Evolutionary conservation across 2,888 invertebrate species (phyloP), one percentile per base, ranked within the genome.

Genomic region (Acholoe squamosa): DNA sequence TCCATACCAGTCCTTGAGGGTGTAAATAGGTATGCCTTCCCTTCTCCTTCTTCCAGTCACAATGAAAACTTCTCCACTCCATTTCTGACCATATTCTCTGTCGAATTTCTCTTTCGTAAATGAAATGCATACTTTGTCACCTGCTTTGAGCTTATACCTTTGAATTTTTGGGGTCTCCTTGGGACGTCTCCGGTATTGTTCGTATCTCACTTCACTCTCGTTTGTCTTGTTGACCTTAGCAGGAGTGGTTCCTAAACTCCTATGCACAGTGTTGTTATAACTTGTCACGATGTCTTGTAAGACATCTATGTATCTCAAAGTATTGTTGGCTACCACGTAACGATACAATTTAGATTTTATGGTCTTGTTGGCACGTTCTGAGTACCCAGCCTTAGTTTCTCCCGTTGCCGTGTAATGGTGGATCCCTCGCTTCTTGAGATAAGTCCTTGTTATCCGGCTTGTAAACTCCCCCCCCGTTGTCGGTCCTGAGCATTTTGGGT

Each of bases 311-410:
- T 88, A 88, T 88, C 28, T 22, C 22, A 56, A 14, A 5, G 52
- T 88, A n/a, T 88, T 52, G n/a, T 31, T 52, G 0, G n/a, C 33
- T 0, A 88, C 51, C 88, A 88, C 28, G 28, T 88, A 88, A 14
- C 88, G 16, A 31, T 56, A 88, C 16, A 88, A 54, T 52, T 88
- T 88, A 19, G 54, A 56, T 28, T 88, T 88, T n/a, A 88, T 54
- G 12, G 88, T 88, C n/a, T 88, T 88, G 19, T 54, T 56, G 0
- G 56, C 88, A 1, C 88, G n/a, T 54, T 88, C 88, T 19, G 88
- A 52, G 28, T 88, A 88, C 7, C 54, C 54, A 25, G 88, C 88
- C 54, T 88, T 22, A 1, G 88, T 52, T 25, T 56, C 54, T 25
- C 52, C 52, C 10, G 31, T 16, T 25, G 71, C 71, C 22, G 19